These are phyloP conservation scores for Stegophylla sp. DNA, from an alignment of 2,888 invertebrate genomes.

Conservation along the genomic window DNA sequence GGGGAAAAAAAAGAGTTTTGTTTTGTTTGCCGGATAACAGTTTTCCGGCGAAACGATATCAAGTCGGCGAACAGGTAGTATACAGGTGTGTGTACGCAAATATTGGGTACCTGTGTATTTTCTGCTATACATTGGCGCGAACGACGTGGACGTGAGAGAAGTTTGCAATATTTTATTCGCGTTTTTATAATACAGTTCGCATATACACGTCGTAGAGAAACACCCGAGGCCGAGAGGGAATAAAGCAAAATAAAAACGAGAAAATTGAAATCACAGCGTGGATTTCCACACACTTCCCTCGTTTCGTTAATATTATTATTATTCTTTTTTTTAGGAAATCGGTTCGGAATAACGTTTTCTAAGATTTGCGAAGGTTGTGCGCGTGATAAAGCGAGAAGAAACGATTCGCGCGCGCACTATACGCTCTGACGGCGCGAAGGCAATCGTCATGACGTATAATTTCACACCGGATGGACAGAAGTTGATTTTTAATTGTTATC, in stretches of 20 bases:
- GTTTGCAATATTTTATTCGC: not conserved
- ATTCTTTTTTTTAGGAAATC: slow-evolving; percentile 19
- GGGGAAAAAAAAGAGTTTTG: too few relatives aligned
- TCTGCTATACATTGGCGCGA: too few relatives aligned
- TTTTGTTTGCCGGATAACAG: not conserved
- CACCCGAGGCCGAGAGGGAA: not conserved
- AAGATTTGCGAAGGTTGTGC: not conserved
- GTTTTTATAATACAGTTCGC: not conserved
- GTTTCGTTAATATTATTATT: too few relatives aligned
- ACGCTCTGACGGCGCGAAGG: slow-evolving; percentile 14
- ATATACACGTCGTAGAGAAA: too few relatives aligned
- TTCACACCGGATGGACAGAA: slow-evolving; percentile 54
- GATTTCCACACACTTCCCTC: slow-evolving; percentile 18
- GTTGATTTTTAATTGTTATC: not conserved
- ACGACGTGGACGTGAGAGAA: not conserved
- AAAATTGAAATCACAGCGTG: slow-evolving; percentile 5
- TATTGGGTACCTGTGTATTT: too few relatives aligned
- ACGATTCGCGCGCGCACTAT: slow-evolving; percentile 17
- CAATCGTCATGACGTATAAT: slow-evolving; percentile 22
- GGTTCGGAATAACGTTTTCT: slow-evolving; percentile 2
- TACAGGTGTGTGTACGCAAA: not conserved
- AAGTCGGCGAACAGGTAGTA: not conserved
- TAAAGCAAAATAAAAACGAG: not conserved
- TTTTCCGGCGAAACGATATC: slow-evolving; percentile 1
- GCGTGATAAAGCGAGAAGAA: not conserved